phyloP scores from a whole-genome alignment of 2,888 invertebrate species.

The Girardia tigrina region DNA sequence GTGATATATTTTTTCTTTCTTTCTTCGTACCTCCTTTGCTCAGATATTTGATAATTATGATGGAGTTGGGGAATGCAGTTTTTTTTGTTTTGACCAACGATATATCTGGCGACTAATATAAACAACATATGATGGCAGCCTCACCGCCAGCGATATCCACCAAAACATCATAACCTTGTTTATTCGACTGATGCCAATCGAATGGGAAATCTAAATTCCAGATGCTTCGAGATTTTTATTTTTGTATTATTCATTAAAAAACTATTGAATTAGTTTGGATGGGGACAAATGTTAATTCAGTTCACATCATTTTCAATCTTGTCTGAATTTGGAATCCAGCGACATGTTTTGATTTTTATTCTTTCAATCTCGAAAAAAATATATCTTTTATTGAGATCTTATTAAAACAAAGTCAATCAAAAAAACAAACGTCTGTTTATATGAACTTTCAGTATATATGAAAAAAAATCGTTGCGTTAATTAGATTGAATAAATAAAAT shows the following conservation, averaged over 20 bases:
- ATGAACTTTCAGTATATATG: too few species aligned
- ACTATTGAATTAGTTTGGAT: background rate
- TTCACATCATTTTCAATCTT: background rate
- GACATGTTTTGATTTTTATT: background rate
- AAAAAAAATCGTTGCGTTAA: too few species aligned
- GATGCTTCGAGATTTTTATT: background rate
- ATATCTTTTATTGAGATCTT: background rate
- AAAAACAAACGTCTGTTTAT: too few species aligned
- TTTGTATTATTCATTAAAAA: background rate
- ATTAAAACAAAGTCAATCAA: constrained; percentile 11
- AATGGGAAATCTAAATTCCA: constrained; percentile 17
- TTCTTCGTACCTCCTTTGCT: too few species aligned
- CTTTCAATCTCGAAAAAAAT: background rate
- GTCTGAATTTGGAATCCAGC: background rate
- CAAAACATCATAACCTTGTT: constrained; percentile 4
- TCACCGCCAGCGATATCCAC: constrained; percentile 6
- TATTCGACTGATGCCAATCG: constrained; percentile 17
- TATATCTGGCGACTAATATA: constrained; percentile 13
- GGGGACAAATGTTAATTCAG: constrained; percentile 7
- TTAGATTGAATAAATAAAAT: too few species aligned
- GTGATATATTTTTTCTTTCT: too few species aligned
- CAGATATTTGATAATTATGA: too few species aligned
- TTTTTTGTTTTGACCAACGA: background rate
- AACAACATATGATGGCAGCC: background rate
- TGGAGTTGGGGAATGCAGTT: too few species aligned